Conservation (phyloP, 2,797 vertebrate genomes). For the Otolemur crassicaudatus region DNA sequence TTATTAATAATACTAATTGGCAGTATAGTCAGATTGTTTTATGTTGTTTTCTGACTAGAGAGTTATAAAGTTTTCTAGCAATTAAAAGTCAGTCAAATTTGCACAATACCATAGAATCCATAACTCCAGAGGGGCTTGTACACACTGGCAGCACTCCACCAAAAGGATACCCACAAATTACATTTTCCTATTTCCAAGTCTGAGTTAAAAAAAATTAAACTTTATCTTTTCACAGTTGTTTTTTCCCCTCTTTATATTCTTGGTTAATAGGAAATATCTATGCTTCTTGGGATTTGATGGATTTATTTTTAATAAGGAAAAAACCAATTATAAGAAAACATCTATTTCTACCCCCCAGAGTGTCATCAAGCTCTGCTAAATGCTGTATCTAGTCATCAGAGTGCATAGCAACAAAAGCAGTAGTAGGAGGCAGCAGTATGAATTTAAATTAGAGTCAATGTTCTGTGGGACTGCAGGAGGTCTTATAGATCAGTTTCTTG, state of each 20-base stretch:
- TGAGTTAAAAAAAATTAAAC: neutral
- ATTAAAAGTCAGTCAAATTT: neutral
- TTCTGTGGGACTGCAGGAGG: neutral
- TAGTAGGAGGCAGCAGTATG: constrained; percentile 30
- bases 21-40: neutral
- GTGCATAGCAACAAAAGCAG: neutral
- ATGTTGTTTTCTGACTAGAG: neutral
- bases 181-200: neutral
- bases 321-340: constrained; percentile 40
- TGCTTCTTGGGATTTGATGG: neutral
- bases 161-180: neutral
- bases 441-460: constrained; percentile 57
- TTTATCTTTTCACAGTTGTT: neutral
- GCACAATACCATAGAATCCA: neutral
- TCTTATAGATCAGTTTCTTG: neutral
- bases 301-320: constrained; percentile 32
- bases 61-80: neutral
- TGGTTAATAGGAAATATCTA: neutral
- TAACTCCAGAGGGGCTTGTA: neutral
- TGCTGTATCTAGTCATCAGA: neutral
- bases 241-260: neutral
- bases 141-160: accelerated
- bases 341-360: neutral
- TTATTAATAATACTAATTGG: neutral
- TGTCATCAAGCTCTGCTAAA: constrained; percentile 13